Evolutionary conservation across 2,888 invertebrate species (phyloP), one percentile per base, ranked within the genome.

Genomic region (Philopedon plagiatum): DNA sequence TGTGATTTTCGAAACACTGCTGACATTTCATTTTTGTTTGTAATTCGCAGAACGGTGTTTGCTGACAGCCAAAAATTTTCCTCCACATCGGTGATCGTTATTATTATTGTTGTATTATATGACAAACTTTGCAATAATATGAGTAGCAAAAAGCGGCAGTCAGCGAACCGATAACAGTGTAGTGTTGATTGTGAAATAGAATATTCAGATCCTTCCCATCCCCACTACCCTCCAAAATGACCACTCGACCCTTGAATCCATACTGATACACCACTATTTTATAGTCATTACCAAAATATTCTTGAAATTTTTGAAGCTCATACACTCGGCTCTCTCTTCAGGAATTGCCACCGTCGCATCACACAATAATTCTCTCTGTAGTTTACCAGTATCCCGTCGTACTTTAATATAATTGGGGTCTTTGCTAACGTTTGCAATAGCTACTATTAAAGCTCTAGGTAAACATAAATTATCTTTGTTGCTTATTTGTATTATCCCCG

Each of bases 111-210:
- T 62, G 71, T n/a, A 71, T 62, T 23, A 51, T 13, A 34, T 71
- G 62, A 51, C 75, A 76, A 13, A 49, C 13, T 57, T 69, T 49
- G 37, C 74, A 76, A 51, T 51, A 76, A 69, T 74, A 74, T 11
- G 1, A n/a, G 39, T 63, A 72, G 29, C 63, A 58, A 63, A 76
- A 74, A 5, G n/a, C n/a, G n/a, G n/a, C n/a, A n/a, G n/a, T n/a
- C n/a, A n/a, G n/a, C n/a, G n/a, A n/a, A n/a, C n/a, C n/a, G n/a
- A n/a, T n/a, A n/a, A n/a, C n/a, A n/a, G n/a, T n/a, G n/a, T n/a
- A n/a, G n/a, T n/a, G n/a, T n/a, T n/a, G n/a, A n/a, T n/a, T n/a
- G n/a, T n/a, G n/a, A n/a, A n/a, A n/a, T n/a, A n/a, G n/a, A n/a
- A n/a, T n/a, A n/a, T n/a, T n/a, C n/a, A n/a, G n/a, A n/a, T n/a